A percentile compares a stretch with the other conserved stretches of the same genome.
These are phyloP conservation scores for Papilio helenus DNA, from an alignment of 1,140 invertebrate species.

Conservation along the genomic window DNA sequence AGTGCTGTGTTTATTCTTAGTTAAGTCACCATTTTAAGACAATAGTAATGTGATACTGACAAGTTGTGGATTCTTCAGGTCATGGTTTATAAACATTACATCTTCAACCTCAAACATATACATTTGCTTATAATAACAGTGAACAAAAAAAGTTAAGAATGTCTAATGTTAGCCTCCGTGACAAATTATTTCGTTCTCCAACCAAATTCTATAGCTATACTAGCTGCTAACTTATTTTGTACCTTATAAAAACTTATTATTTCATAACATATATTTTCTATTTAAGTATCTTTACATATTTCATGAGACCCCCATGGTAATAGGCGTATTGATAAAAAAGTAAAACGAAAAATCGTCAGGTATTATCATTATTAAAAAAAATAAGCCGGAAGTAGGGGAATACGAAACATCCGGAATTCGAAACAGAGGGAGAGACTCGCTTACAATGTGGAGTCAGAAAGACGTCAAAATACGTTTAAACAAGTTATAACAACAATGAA, in stretches of 20 bases:
- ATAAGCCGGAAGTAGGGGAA: conserved; percentile 9
- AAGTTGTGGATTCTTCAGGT: background rate
- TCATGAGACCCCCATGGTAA: background rate
- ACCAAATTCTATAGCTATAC: no score
- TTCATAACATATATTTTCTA: no score
- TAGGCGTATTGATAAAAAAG: background rate
- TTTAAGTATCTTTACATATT: background rate
- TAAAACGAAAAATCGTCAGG: background rate
- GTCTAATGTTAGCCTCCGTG: no score
- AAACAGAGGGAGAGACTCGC: conserved; percentile 16
- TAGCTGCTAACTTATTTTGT: no score
- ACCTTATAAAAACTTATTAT: no score
- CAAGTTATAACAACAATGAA: background rate
- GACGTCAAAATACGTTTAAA: background rate
- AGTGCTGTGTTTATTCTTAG: background rate
- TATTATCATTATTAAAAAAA: background rate
- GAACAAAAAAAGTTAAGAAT: no score
- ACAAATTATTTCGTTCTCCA: no score
- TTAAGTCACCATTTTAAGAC: background rate
- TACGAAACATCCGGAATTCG: conserved; percentile 13
- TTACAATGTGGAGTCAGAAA: background rate
- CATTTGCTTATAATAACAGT: no score
- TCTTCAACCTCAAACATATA: background rate
- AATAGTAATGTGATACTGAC: background rate
- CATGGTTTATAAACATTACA: conserved; percentile 1